These are phyloP conservation scores for Dryobota labecula DNA, from an alignment of 2,888 invertebrate species.

Conservation along the genomic window DNA sequence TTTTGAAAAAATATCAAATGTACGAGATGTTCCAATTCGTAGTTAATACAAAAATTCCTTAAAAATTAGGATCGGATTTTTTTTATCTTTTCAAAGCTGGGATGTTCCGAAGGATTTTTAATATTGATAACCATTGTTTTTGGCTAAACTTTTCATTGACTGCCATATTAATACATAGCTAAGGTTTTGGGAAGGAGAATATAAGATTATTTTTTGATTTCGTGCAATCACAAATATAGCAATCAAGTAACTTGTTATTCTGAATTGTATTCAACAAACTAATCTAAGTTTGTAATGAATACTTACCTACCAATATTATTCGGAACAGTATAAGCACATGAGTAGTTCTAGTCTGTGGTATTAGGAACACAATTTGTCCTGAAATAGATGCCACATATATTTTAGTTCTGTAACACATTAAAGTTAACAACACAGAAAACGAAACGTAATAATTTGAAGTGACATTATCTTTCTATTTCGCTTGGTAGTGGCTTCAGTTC, in stretches of 20 bases:
- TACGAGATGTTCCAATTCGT: no score
- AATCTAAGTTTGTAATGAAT: constrained; percentile 22
- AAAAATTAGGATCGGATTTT: neutral
- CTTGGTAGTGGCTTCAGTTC: constrained; percentile 19
- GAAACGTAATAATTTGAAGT: constrained; percentile 46
- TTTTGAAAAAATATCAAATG: no score
- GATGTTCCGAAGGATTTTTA: neutral
- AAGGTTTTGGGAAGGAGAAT: no score
- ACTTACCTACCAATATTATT: neutral
- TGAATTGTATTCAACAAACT: neutral
- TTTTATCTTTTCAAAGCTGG: neutral
- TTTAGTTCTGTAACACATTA: constrained; percentile 32
- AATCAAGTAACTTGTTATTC: neutral
- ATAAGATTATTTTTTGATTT: neutral
- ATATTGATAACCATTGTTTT: no score
- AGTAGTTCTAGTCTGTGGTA: neutral
- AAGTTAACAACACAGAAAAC: constrained; percentile 44
- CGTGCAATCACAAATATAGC: neutral
- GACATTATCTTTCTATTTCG: constrained; percentile 53
- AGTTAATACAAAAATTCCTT: no score
- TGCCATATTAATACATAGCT: no score
- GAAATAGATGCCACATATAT: constrained; percentile 19
- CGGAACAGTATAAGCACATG: neutral
- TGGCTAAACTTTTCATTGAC: no score
- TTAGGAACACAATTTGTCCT: constrained; percentile 13